Base-by-base conservation (phyloP, 2,113 vertebrate species). In the Vanacampus margaritifer region DNA sequence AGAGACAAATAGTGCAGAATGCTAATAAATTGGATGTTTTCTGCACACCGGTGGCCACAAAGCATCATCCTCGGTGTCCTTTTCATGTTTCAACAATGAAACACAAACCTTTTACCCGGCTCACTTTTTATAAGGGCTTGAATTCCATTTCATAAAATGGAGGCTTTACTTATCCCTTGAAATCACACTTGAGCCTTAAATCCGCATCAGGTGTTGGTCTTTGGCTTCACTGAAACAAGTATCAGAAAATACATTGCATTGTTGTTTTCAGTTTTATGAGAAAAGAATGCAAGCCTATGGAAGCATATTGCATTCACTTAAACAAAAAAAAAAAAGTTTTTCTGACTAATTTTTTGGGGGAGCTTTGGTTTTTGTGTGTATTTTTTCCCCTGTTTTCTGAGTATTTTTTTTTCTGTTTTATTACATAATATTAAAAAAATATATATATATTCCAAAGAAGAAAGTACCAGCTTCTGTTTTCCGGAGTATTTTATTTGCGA, bases 41-140 rank as follows among this genome's bases (percentile, higher is more conserved):
- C 37, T 43, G 60, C 60, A 43, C 60, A 62, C n/a, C 13, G 1
- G 60, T 62, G 60, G 23, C 60, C n/a, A 43, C n/a, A 62, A 41
- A 24, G 37, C 37, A 43, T 14, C 37, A 24, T 7, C 37, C 37
- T 11, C 17, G 1, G 26, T 3, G 5, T 61, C 13, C 19, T 23
- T 58, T 59, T 59, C 5, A n/a, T 12, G 32, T 59, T 37, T 21
- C 17, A 59, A 21, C 9, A 59, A 59, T 37, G 19, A 36, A 21
- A 37, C n/a, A 24, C 12, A 32, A 56, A 56, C 12, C 12, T 39
- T 5, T 10, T 39, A 23, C 21, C 35, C 1, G 5, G 5, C 13
- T 56, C 1, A 26, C 51, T 13, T n/a, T 24, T 26, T 11, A 54
- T 24, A 26, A 26, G 21, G 23, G 51, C 23, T 54, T 26, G n/a